A percentile compares a stretch with the other conserved stretches of the same genome.
phyloP scores from a whole-genome alignment of 2,113 vertebrate genomes.

The Trematomus loennbergii region DNA sequence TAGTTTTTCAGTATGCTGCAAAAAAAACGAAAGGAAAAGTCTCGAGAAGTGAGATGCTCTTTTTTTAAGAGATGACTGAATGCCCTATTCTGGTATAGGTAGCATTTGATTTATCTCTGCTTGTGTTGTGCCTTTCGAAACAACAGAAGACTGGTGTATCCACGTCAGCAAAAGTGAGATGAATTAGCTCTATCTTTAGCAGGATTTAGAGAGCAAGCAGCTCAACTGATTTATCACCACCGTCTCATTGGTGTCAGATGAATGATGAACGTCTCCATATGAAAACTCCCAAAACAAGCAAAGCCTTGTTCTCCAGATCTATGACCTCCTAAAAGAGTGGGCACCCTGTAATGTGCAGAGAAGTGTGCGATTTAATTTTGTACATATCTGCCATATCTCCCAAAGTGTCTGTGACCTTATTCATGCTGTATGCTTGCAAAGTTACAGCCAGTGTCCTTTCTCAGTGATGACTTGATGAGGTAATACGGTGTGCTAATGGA shows the following conservation, averaged over 20 bases:
- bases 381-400: constrained; percentile 28
- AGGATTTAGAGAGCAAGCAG: constrained; percentile 43
- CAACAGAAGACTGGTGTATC: constrained; percentile 47
- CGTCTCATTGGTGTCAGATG: constrained; percentile 44
- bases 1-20: background rate
- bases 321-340: constrained; percentile 9
- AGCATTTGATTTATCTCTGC: constrained; percentile 59
- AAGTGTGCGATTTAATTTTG: constrained; percentile 45
- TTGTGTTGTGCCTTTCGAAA: constrained; percentile 36
- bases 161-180: constrained; percentile 69
- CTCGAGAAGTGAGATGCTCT: background rate
- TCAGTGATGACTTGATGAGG: constrained; percentile 54
- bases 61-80: constrained; percentile 45
- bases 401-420: constrained; percentile 37
- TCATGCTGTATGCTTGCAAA: constrained; percentile 15
- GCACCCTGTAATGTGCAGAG: background rate
- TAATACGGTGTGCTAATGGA: constrained; percentile 55
- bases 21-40: background rate
- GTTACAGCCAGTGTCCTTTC: constrained; percentile 33
- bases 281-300: constrained; percentile 39
- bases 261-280: constrained; percentile 59
- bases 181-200: constrained; percentile 69
- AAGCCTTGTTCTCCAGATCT: constrained; percentile 38
- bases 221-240: constrained; percentile 64
- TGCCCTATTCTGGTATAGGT: constrained; percentile 36